These are phyloP conservation scores for western clawed frog (Xenopus tropicalis) DNA, from an alignment of 2,113 vertebrate species.

Conservation along the genomic window DNA sequence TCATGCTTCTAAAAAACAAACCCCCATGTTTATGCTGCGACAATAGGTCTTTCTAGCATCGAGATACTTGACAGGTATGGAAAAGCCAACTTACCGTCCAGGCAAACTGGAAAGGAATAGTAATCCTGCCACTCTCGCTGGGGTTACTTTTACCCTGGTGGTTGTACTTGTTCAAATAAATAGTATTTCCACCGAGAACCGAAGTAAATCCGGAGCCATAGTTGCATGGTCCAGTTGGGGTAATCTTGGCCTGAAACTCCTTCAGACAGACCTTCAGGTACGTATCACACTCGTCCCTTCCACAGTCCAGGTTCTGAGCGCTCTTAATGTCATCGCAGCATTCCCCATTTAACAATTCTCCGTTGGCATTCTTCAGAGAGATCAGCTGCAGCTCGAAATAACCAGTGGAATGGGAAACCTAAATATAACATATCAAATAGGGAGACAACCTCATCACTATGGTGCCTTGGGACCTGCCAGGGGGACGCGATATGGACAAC, in stretches of 20 bases:
- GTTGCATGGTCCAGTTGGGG: slow-evolving; percentile 74
- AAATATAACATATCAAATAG: slow-evolving; percentile 60
- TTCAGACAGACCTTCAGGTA: slow-evolving; percentile 88
- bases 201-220: slow-evolving; percentile 85
- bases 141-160: slow-evolving; percentile 61
- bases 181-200: slow-evolving; percentile 90
- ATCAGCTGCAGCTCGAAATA: slow-evolving; percentile 93
- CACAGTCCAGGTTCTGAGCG: slow-evolving; percentile 68
- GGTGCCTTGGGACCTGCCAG: slow-evolving; percentile 40
- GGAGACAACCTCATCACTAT: slow-evolving; percentile 48
- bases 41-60: no score
- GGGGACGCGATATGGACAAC: slow-evolving; percentile 5
- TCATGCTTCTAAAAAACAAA: no score
- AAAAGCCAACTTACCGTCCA: slow-evolving; percentile 83
- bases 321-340: slow-evolving; percentile 80
- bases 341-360: slow-evolving; percentile 81
- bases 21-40: no score
- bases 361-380: slow-evolving; percentile 82
- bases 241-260: slow-evolving; percentile 91
- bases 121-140: slow-evolving; percentile 72
- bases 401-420: slow-evolving; percentile 82
- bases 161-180: slow-evolving; percentile 71
- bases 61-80: no score
- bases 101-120: slow-evolving; percentile 88
- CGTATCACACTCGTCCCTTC: slow-evolving; percentile 85